Evolutionary conservation across 2,888 invertebrate genomes (phyloP).

Genomic region (Torymus aiolomorphi): DNA sequence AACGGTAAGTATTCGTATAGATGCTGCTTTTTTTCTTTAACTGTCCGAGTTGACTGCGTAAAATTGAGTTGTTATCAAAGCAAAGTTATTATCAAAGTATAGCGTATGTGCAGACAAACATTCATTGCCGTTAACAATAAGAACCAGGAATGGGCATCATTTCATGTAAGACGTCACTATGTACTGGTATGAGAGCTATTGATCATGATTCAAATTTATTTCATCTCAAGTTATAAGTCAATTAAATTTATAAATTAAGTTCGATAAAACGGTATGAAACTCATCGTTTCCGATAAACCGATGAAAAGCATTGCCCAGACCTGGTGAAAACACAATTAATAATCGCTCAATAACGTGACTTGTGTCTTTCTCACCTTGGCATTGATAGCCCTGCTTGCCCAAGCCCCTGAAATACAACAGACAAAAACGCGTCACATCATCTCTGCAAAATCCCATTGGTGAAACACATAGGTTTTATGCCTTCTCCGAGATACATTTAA

Average conservation of each 20-base stretch:
- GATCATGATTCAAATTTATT: constrained; percentile 1
- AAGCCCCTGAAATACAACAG: constrained; percentile 88
- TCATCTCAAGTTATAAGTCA: too few species aligned
- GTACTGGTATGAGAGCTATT: neutral
- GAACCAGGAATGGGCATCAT: constrained; percentile 53
- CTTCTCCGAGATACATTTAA: constrained; percentile 62
- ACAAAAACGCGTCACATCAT: constrained; percentile 71
- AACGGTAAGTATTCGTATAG: constrained; percentile 27
- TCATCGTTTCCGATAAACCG: constrained; percentile 9
- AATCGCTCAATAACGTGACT: constrained; percentile 70
- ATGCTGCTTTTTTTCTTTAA: constrained; percentile 16
- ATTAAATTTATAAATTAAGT: neutral
- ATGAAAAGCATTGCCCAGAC: constrained; percentile 53
- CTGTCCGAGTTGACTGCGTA: constrained; percentile 9
- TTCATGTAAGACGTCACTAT: constrained; percentile 32
- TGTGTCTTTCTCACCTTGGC: constrained; percentile 88
- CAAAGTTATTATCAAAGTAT: too few species aligned
- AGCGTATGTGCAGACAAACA: constrained; percentile 49
- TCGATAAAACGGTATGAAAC: constrained; percentile 1
- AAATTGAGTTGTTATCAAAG: constrained; percentile 43
- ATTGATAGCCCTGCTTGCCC: constrained; percentile 98
- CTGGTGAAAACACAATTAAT: constrained; percentile 55
- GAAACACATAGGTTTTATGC: constrained; percentile 70
- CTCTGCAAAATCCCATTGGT: constrained; percentile 69
- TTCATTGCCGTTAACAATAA: constrained; percentile 46